Conservation (phyloP, 2,113 vertebrate genomes). For the Chunga burmeisteri region DNA sequence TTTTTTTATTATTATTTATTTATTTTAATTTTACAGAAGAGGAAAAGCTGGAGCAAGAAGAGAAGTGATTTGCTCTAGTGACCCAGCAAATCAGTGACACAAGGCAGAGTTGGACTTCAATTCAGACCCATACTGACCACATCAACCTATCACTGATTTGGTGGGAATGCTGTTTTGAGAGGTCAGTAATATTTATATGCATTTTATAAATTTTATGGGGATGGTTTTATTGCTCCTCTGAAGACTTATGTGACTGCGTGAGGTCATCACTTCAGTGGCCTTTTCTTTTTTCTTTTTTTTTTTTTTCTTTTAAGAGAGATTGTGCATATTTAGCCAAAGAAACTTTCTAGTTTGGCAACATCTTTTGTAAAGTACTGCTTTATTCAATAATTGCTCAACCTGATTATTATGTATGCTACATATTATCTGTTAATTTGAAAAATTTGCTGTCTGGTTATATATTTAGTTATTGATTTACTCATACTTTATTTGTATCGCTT, state of each 20-base stretch:
- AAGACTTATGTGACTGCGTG: not conserved
- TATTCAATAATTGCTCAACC: not conserved
- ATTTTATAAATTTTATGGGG: not conserved
- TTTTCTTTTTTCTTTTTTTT: not conserved
- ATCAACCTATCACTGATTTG: not conserved
- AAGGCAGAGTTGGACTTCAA: not conserved
- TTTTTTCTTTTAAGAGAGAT: not conserved
- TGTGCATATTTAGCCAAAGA: not conserved
- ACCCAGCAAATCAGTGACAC: not conserved
- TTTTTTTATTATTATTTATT: too few species aligned
- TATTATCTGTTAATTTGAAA: not conserved
- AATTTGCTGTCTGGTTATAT: not conserved
- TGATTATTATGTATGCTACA: not conserved
- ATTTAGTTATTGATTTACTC: not conserved
- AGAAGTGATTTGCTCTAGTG: not conserved
- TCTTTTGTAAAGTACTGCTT: not conserved
- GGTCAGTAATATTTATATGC: not conserved
- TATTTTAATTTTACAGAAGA: not conserved
- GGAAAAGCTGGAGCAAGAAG: not conserved
- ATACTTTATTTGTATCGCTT: not conserved
- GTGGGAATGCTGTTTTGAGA: not conserved
- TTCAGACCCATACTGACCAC: not conserved
- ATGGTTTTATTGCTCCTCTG: not conserved
- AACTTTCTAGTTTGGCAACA: not conserved
- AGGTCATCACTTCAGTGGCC: not conserved